Conservation (phyloP, 1,140 invertebrate genomes). For the Drosophila tropicalis region DNA sequence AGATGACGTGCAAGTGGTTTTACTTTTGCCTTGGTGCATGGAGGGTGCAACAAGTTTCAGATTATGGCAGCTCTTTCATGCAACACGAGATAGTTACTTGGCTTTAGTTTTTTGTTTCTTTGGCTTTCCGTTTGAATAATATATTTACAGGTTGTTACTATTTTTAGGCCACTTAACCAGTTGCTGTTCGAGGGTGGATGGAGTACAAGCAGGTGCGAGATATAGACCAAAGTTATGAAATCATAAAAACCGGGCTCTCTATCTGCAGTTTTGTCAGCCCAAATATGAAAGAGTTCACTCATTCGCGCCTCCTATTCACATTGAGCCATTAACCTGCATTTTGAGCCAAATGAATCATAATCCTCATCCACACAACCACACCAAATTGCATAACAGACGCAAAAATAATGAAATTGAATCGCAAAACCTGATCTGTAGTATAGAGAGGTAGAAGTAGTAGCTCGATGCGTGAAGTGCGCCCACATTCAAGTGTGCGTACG, state of each 20-base stretch:
- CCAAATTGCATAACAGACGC: slow-evolving; percentile 48
- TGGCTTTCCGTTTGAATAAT: slow-evolving; percentile 20
- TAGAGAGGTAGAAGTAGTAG: slow-evolving; percentile 12
- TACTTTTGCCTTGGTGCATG: slow-evolving; percentile 10
- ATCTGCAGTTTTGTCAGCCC: not conserved
- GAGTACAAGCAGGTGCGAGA: slow-evolving; percentile 7
- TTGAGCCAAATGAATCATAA: slow-evolving; percentile 52
- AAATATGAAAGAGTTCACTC: too few relatives aligned
- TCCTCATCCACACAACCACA: slow-evolving; percentile 9
- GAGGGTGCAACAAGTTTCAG: slow-evolving; percentile 45
- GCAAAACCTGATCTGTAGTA: slow-evolving; percentile 40
- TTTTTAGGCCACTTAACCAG: slow-evolving; percentile 54
- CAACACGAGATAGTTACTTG: slow-evolving; percentile 57
- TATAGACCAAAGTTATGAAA: slow-evolving; percentile 14
- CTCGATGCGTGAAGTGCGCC: slow-evolving; percentile 43
- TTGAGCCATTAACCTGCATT: slow-evolving; percentile 62
- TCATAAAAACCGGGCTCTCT: not conserved
- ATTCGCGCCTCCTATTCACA: not conserved
- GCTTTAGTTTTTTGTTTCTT: not conserved
- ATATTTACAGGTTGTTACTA: slow-evolving; percentile 56
- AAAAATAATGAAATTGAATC: slow-evolving; percentile 42
- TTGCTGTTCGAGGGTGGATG: slow-evolving; percentile 41
- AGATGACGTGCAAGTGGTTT: slow-evolving; percentile 48
- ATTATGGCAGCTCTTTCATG: slow-evolving; percentile 47
- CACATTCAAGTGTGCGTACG: not conserved